Base-by-base conservation (phyloP, 2,888 invertebrate species). In the Acrobeloides nanus region DNA sequence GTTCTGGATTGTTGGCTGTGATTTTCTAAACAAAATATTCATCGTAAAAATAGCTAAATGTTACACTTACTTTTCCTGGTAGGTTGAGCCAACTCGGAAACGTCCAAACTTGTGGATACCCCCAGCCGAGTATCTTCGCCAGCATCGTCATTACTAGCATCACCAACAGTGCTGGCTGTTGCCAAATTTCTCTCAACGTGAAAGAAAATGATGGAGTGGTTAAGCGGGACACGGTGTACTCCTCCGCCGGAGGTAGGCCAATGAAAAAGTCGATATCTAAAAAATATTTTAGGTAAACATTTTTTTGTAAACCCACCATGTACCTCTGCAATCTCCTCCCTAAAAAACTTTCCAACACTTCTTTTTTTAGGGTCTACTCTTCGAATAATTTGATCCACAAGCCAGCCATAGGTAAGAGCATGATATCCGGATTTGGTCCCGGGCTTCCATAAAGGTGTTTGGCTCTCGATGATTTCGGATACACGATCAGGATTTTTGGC, bases 351-450 rank as follows among this genome's bases (percentile, higher is more conserved):
- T 10, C 66, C 68, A n/a, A 76, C 57, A n/a, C 62, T 59, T 38
- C 75, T 55, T 5, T 68, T 63, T 42, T 72, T 60, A 4, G 75
- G 74, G 59, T 78, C 77, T 1, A 69, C 73, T 4, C 62, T 38
- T 27, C 73, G 43, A 10, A 77, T 65, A 35, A 77, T 62, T 35
- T 74, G 74, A 53, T 77, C 76, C 7, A 75, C 67, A 33, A 75
- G 74, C 62, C 76, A 68, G n/a, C 76, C 78, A 49, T 68, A 72
- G 17, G 76, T 75, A 7, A 76, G 51, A 3, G 69, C 74, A 59
- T 77, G 77, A 59, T 77, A 77, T 17, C 75, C 77, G 45, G 66
- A 59, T 10, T 64, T 53, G 8, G 53, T 46, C 10, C 71, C 68
- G n/a, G n/a, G n/a, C n/a, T n/a, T n/a, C n/a, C n/a, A n/a, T n/a